Evolutionary conservation across 1,140 invertebrate genomes (phyloP), one percentile per base, ranked within the genome.

Genomic region (Cryptotermes secundus): DNA sequence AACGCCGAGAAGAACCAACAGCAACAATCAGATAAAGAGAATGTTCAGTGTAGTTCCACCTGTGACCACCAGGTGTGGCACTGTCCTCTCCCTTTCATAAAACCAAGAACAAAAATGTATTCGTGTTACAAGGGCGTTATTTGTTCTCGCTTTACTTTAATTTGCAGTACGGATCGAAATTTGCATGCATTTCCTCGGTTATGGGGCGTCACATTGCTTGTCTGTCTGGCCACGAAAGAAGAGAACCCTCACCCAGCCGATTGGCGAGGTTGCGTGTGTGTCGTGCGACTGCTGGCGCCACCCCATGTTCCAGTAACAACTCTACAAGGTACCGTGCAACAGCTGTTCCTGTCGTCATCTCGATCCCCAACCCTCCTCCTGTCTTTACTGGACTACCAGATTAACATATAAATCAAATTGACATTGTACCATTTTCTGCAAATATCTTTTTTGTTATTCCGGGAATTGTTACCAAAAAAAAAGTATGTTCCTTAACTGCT

Each of bases 401-500:
- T 72, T 72, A 72, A 72, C 59, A 72, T 72, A 72, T 72, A 72
- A 72, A 72, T 72, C 59, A 72, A 72, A 72, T 72, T 72, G 59
- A 72, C 59, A 31, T 72, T 72, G 59, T 31, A 72, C 26, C 59
- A 72, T 72, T 72, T 65, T 72, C 59, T 72, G 26, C 59, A 72
- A 65, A 72, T 72, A 72, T 31, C 59, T 31, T 72, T 31, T 72
- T 31, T 72, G 59, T 72, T 72, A 72, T 72, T 31, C 14, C 1
- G 14, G 26, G 59, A 26, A 72, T 14, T 31, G 59, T 65, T 72
- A 72, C n/a, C n/a, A n/a, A n/a, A n/a, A n/a, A 72, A 72, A 72
- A 72, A 31, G 26, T 72, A 9, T 26, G 2, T 72, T 72, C n/a
- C 26, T 72, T 72, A n/a, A 31, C 59, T 72, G 26, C 59, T 31